phyloP scores from a whole-genome alignment of 2,113 vertebrate genomes.

The Zosterops pallidus region DNA sequence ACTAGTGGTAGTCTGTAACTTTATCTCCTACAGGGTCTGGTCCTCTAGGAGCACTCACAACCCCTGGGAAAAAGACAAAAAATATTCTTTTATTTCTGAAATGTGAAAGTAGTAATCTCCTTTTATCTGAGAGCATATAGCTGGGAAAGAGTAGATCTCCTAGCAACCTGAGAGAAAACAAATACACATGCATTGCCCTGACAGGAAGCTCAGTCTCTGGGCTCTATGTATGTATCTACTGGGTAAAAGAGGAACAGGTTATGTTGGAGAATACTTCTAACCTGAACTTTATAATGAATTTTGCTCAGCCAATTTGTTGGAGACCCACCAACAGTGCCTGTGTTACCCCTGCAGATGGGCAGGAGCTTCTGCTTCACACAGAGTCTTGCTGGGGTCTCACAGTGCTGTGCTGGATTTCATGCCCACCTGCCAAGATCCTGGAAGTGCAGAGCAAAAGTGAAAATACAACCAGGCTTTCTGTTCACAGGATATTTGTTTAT shows the following conservation, averaged over 20 bases:
- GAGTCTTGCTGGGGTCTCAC: rapidly evolving
- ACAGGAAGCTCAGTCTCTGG: not conserved
- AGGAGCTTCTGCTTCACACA: not conserved
- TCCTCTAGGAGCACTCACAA: not conserved
- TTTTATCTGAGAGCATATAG: not conserved
- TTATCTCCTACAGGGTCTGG: not conserved
- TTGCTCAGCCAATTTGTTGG: not conserved
- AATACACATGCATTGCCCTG: not conserved
- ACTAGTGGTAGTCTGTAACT: not conserved
- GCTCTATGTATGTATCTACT: not conserved
- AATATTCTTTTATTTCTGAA: not conserved
- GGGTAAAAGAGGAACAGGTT: not conserved
- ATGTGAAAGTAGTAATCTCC: not conserved
- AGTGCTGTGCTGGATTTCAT: not conserved
- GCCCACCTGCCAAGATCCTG: not conserved
- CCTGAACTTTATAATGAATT: not conserved
- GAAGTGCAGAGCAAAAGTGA: not conserved
- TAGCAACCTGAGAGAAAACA: not conserved
- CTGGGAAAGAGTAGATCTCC: not conserved
- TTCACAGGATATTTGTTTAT: not conserved
- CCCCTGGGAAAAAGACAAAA: not conserved
- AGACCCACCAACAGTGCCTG: not conserved
- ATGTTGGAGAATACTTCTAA: not conserved
- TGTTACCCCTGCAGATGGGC: not conserved
- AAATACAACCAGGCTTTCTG: not conserved